Conservation (phyloP, 2,888 invertebrate species). For the Heliconius erato region DNA sequence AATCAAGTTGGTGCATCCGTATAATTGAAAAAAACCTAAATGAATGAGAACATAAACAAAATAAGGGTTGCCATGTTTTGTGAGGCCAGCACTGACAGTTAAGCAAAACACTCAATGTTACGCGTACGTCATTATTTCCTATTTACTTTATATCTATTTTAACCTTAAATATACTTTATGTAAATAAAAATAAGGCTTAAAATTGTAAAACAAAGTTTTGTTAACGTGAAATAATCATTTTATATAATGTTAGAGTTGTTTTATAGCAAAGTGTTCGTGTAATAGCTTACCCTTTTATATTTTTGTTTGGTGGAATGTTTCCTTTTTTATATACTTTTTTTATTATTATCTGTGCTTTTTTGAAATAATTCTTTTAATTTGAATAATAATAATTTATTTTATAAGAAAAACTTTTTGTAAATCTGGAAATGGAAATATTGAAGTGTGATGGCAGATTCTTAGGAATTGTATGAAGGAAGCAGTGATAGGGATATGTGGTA, state of each 20-base stretch:
- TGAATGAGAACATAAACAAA: slow-evolving; percentile 48
- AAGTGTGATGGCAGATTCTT: too few relatives aligned
- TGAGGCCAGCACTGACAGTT: slow-evolving; percentile 56
- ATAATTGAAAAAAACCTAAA: slow-evolving; percentile 38
- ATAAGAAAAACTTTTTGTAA: too few relatives aligned
- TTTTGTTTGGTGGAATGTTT: slow-evolving; percentile 18
- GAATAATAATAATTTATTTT: neutral
- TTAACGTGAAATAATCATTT: slow-evolving; percentile 58
- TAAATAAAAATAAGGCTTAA: neutral
- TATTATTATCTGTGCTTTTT: neutral
- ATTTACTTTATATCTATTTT: slow-evolving; percentile 50
- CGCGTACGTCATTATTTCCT: slow-evolving; percentile 71
- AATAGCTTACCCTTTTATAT: slow-evolving; percentile 49
- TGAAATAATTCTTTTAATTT: neutral
- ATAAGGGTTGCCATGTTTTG: slow-evolving; percentile 53
- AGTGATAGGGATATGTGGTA: too few relatives aligned
- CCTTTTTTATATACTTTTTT: slow-evolving; percentile 5
- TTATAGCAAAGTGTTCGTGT: slow-evolving; percentile 64
- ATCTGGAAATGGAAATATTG: too few relatives aligned
- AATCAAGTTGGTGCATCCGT: slow-evolving; percentile 23
- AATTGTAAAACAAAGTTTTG: slow-evolving; percentile 15
- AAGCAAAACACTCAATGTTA: slow-evolving; percentile 64
- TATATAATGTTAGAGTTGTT: slow-evolving; percentile 63
- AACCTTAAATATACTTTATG: slow-evolving; percentile 40
- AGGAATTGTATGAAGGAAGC: too few relatives aligned